phyloP scores from a whole-genome alignment of 1,140 invertebrate genomes.

The Formica selysi region DNA sequence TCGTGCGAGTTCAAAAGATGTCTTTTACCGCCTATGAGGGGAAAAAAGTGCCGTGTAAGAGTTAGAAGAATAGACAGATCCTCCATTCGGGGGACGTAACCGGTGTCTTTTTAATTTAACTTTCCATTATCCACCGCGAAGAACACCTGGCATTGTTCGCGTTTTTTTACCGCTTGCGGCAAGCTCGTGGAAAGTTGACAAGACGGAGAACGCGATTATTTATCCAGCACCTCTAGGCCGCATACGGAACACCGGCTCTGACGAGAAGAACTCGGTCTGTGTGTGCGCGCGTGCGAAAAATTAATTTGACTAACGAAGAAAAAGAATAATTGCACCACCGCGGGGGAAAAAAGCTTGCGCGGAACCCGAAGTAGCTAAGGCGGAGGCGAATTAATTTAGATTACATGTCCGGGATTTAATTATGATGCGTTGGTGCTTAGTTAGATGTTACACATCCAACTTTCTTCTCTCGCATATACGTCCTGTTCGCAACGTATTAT shows the following conservation, averaged over 20 bases:
- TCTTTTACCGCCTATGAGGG: constrained; percentile 25
- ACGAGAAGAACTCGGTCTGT: constrained; percentile 4
- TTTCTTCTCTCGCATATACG: not conserved
- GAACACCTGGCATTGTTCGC: constrained; percentile 21
- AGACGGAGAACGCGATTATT: constrained; percentile 45
- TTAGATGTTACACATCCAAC: not conserved
- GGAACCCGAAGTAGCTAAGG: constrained; percentile 30
- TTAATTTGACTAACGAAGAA: constrained; percentile 41
- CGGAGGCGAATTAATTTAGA: constrained; percentile 39
- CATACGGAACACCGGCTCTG: not conserved
- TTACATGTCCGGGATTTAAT: constrained; percentile 47
- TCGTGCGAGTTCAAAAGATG: constrained; percentile 38
- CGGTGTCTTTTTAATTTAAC: constrained; percentile 59
- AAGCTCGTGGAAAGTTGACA: constrained; percentile 63
- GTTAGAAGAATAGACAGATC: constrained; percentile 25
- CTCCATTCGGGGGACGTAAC: not conserved
- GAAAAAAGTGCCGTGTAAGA: constrained; percentile 1
- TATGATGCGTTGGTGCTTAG: constrained; percentile 18
- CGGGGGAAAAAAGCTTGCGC: not conserved
- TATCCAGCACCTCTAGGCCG: constrained; percentile 10
- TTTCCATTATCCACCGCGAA: constrained; percentile 45
- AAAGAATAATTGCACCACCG: constrained; percentile 39
- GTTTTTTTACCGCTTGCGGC: constrained; percentile 40
- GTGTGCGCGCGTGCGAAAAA: constrained; percentile 38
- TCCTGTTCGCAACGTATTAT: not conserved